Percentiles rank a stretch among this genome's conserved stretches.
These are phyloP conservation scores for Pocillopora meandrina DNA, from an alignment of 92 coral and sea anemone genomes.

Conservation along the genomic window DNA sequence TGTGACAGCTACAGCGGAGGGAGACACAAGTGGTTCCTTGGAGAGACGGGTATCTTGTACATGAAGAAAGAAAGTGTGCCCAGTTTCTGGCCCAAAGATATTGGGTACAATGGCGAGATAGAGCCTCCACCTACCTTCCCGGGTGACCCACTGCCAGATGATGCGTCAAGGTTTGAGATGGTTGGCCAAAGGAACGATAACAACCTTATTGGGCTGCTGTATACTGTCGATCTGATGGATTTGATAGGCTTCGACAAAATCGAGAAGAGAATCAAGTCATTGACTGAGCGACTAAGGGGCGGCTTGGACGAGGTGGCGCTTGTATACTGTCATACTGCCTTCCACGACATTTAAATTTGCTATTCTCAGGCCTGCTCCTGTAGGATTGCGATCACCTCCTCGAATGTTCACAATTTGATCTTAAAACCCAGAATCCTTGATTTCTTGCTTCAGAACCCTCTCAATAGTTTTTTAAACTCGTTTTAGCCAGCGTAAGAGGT, in stretches of 20 bases:
- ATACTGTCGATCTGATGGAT: conserved; percentile 70
- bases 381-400: conserved; percentile 1
- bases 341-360: neutral
- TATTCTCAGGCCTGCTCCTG: neutral
- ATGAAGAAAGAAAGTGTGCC: conserved; percentile 54
- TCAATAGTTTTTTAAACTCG: neutral
- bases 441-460: neutral
- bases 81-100: conserved; percentile 62
- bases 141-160: conserved; percentile 22
- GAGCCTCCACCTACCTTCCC: conserved; percentile 42
- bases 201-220: conserved; percentile 58
- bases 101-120: conserved; percentile 70
- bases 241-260: conserved; percentile 53
- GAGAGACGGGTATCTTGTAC: conserved; percentile 74
- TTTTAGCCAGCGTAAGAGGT: too few species aligned
- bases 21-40: conserved; percentile 76
- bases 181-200: conserved; percentile 73
- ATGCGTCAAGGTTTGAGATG: conserved; percentile 63
- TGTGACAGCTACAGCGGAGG: conserved; percentile 71
- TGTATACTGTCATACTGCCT: neutral
- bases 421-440: neutral
- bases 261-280: conserved; percentile 41
- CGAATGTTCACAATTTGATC: neutral
- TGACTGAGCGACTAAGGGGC: conserved; percentile 21
- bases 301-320: conserved; percentile 8